These are phyloP conservation scores for Hozukius guyotensis DNA, from an alignment of 2,797 vertebrate species.

Conservation along the genomic window DNA sequence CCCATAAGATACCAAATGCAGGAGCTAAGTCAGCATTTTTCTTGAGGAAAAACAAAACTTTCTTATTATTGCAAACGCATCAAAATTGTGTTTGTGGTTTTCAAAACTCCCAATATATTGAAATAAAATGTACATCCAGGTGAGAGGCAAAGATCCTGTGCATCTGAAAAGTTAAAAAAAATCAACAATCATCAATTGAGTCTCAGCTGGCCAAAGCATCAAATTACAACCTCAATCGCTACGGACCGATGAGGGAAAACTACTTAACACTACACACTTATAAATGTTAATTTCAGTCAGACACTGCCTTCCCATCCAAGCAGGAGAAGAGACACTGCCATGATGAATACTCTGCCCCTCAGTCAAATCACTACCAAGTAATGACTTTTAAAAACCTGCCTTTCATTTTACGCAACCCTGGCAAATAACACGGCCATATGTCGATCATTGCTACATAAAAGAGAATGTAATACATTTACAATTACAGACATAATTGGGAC, in stretches of 20 bases:
- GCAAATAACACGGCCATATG: conserved; percentile 69
- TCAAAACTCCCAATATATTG: background rate
- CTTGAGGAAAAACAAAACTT: background rate
- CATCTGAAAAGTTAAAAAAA: conserved; percentile 5
- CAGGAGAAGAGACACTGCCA: conserved; percentile 39
- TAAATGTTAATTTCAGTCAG: conserved; percentile 44
- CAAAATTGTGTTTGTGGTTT: background rate
- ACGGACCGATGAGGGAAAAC: conserved; percentile 36
- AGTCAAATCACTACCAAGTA: conserved; percentile 65
- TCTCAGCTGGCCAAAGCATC: conserved; percentile 33
- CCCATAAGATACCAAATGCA: conserved; percentile 19
- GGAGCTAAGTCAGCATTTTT: conserved; percentile 12
- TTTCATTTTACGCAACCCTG: conserved; percentile 60
- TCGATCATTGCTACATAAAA: conserved; percentile 74
- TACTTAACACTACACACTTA: conserved; percentile 38
- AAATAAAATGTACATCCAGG: conserved; percentile 3
- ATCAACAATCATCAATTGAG: background rate
- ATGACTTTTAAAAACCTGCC: conserved; percentile 24
- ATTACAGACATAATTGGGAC: conserved; percentile 82
- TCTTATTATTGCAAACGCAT: background rate
- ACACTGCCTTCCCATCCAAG: conserved; percentile 35
- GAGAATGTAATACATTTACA: conserved; percentile 74
- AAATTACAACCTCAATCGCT: conserved; percentile 39
- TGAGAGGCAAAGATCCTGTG: conserved; percentile 12
- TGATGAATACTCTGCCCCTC: conserved; percentile 52